These are phyloP conservation scores for Nysson spinosus DNA, from an alignment of 2,888 invertebrate genomes.

Conservation along the genomic window DNA sequence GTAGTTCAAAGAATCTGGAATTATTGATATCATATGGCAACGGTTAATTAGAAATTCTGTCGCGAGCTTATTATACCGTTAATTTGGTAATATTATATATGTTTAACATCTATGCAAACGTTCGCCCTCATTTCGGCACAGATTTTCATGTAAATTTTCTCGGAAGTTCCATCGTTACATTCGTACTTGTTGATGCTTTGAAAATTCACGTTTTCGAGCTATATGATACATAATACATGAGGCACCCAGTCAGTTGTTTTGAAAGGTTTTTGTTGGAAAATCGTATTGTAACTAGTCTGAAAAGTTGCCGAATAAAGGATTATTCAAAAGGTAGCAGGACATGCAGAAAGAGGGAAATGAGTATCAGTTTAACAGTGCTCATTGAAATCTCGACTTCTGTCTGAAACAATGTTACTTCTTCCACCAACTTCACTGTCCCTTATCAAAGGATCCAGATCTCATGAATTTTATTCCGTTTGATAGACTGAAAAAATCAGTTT, in stretches of 20 bases:
- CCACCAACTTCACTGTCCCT: too few species aligned
- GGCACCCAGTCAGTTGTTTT: slow-evolving; percentile 30
- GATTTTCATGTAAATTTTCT: slow-evolving; percentile 48
- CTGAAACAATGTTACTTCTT: slow-evolving; percentile 24
- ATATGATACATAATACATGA: slow-evolving; percentile 45
- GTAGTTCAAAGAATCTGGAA: too few species aligned
- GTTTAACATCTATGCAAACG: slow-evolving; percentile 32
- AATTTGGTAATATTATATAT: neutral
- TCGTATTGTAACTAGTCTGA: slow-evolving; percentile 43
- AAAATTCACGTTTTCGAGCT: slow-evolving; percentile 29
- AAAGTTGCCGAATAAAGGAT: slow-evolving; percentile 42
- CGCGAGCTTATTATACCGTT: too few species aligned
- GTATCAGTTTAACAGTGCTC: slow-evolving; percentile 37
- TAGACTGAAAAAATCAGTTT: too few species aligned
- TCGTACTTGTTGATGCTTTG: slow-evolving; percentile 31
- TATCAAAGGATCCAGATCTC: too few species aligned
- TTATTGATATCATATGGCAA: too few species aligned
- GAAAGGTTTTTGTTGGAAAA: slow-evolving; percentile 43
- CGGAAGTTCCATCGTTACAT: slow-evolving; percentile 28
- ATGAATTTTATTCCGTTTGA: too few species aligned
- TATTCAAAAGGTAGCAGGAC: slow-evolving; percentile 33
- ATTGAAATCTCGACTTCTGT: slow-evolving; percentile 26
- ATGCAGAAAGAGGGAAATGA: slow-evolving; percentile 12
- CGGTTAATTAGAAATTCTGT: too few species aligned
- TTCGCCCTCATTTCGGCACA: slow-evolving; percentile 14